Conservation (phyloP, 35 echinoderm and acorn worm species). For the Acanthaster planci region DNA sequence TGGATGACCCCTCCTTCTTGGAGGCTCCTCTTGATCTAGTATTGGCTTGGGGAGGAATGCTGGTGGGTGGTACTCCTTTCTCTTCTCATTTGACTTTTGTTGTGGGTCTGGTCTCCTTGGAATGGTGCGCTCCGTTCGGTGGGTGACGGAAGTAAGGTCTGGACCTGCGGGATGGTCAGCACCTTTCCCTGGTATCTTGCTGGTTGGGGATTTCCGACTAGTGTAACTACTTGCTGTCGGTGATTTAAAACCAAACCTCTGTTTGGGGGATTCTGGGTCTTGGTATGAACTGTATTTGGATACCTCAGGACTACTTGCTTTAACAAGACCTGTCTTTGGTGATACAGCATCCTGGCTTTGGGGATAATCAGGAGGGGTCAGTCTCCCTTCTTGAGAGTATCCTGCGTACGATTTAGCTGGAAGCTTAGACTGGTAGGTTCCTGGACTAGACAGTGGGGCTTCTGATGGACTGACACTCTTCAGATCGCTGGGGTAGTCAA, state of each 20-base stretch:
- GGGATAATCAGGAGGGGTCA: not conserved
- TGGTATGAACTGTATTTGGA: not conserved
- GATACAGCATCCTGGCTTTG: not conserved
- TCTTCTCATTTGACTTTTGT: not conserved
- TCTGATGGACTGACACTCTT: conserved; percentile 35
- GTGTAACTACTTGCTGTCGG: not conserved
- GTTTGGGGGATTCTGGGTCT: not conserved
- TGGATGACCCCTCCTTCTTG: not conserved
- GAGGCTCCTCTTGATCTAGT: not conserved
- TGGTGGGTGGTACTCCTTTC: conserved; percentile 3
- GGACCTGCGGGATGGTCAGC: not conserved
- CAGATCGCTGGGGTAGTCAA: conserved; percentile 51
- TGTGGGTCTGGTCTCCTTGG: not conserved
- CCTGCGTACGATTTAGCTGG: not conserved
- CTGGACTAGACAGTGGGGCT: not conserved
- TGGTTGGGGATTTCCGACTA: conserved; percentile 8
- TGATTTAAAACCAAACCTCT: not conserved
- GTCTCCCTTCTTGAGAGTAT: not conserved
- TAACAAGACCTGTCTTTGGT: not conserved
- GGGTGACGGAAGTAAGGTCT: not conserved
- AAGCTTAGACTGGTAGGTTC: not conserved
- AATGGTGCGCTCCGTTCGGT: not conserved
- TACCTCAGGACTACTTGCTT: not conserved
- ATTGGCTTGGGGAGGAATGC: not conserved
- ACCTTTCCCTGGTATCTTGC: conserved; percentile 12